Conservation (phyloP, 2,888 invertebrate species). For the Thera obeliscata region DNA sequence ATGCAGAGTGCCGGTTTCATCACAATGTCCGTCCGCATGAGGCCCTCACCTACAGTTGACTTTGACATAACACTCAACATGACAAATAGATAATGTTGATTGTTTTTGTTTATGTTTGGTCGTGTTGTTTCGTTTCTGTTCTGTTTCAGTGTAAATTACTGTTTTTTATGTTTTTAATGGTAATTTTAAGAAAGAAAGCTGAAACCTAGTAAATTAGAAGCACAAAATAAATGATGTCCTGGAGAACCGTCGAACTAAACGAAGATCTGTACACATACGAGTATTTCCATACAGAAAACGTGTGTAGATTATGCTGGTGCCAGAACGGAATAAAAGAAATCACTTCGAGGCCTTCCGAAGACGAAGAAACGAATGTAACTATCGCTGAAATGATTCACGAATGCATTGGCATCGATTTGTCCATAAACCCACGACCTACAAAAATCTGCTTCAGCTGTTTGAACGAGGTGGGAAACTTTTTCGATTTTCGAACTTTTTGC, state of each 20-base stretch:
- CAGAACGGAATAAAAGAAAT: background rate
- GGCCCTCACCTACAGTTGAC: too few species aligned
- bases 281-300: background rate
- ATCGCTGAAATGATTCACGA: conserved; percentile 60
- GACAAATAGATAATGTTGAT: too few species aligned
- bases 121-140: too few species aligned
- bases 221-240: background rate
- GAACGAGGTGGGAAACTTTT: conserved; percentile 58
- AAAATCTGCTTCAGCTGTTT: conserved; percentile 64
- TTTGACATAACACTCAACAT: too few species aligned
- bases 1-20: too few species aligned
- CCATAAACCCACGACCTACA: conserved; percentile 49
- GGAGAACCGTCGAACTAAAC: background rate
- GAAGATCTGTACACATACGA: background rate
- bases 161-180: too few species aligned
- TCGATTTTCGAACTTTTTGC: conserved; percentile 67
- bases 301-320: conserved; percentile 2
- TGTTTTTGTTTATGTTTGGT: too few species aligned
- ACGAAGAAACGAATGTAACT: conserved; percentile 10
- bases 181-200: too few species aligned
- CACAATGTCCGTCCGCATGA: too few species aligned
- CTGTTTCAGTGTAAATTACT: too few species aligned
- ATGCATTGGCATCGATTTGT: conserved; percentile 62
- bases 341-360: background rate
- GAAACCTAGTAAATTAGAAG: background rate